These are phyloP conservation scores for Epizoanthus ramosus DNA, from an alignment of 92 coral and sea anemone genomes.

Conservation along the genomic window DNA sequence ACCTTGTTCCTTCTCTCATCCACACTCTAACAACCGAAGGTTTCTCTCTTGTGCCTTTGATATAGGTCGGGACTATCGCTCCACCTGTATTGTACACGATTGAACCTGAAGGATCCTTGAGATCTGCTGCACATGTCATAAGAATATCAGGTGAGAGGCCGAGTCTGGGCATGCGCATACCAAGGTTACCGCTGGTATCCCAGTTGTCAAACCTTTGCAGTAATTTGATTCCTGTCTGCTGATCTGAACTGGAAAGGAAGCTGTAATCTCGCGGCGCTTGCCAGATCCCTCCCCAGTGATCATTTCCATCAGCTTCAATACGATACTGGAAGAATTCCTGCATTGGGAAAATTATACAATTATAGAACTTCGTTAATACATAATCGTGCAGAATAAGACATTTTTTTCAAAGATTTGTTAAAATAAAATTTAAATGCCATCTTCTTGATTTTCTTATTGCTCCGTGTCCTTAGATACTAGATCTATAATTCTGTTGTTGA, in stretches of 20 bases:
- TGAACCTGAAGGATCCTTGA: constrained; percentile 54
- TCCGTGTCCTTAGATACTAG: too few relatives aligned
- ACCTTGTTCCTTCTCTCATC: constrained; percentile 71
- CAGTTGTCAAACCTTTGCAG: constrained; percentile 50
- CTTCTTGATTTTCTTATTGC: too few relatives aligned
- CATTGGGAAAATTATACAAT: too few relatives aligned
- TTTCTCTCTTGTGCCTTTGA: constrained; percentile 28
- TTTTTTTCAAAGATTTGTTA: too few relatives aligned
- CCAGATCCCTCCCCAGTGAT: constrained; percentile 65
- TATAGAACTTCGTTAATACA: too few relatives aligned
- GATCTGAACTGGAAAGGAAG: constrained; percentile 44
- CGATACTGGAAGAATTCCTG: constrained; percentile 65
- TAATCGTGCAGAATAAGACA: too few relatives aligned
- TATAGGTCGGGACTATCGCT: constrained; percentile 24
- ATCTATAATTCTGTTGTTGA: too few relatives aligned
- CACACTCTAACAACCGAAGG: constrained; percentile 56
- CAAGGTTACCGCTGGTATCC: constrained; percentile 36
- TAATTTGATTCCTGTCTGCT: constrained; percentile 43
- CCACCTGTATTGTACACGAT: constrained; percentile 48
- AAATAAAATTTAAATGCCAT: too few relatives aligned
- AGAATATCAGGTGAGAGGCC: constrained; percentile 48
- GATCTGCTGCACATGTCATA: constrained; percentile 43
- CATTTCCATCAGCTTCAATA: constrained; percentile 63
- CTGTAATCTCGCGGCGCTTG: constrained; percentile 52
- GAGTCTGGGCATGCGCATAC: constrained; percentile 58